Evolutionary conservation across 1,140 invertebrate species (phyloP).

Genomic region (Hirudo medicinalis): DNA sequence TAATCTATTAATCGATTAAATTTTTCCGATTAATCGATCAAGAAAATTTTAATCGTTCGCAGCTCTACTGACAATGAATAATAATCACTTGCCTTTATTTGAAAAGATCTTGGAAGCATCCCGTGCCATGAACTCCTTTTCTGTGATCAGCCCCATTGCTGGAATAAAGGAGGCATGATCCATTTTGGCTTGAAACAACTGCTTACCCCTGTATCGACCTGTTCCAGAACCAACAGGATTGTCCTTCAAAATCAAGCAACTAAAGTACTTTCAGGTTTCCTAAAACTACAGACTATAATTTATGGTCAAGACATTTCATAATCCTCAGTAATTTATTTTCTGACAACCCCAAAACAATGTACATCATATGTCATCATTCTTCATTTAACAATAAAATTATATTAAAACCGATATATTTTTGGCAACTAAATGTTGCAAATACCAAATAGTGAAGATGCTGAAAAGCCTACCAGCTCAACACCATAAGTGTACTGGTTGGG

Average conservation of each 20-base stretch:
- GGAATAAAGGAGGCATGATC: constrained; percentile 49
- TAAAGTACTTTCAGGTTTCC: constrained; percentile 48
- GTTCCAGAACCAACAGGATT: constrained; percentile 45
- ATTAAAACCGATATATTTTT: too few relatives aligned
- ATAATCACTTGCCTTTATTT: too few relatives aligned
- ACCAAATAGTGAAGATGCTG: constrained; percentile 15
- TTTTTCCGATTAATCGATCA: too few relatives aligned
- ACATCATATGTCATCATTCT: too few relatives aligned
- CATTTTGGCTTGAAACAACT: constrained; percentile 45
- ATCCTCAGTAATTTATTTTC: too few relatives aligned
- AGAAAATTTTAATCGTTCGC: too few relatives aligned
- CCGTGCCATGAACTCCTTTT: constrained; percentile 28
- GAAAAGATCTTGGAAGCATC: too few relatives aligned
- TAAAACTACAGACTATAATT: not conserved
- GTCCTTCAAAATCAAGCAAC: constrained; percentile 51
- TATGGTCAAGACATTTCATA: too few relatives aligned
- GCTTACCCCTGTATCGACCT: constrained; percentile 42
- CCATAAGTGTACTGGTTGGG: constrained; percentile 46
- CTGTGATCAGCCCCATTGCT: constrained; percentile 44
- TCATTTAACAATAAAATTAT: too few relatives aligned
- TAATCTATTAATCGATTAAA: too few relatives aligned
- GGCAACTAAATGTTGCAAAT: not conserved
- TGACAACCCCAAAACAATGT: too few relatives aligned
- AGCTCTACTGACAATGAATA: too few relatives aligned
- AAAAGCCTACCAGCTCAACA: constrained; percentile 43